Base-by-base conservation (phyloP, 2,888 invertebrate species). In the Metopia argyrocephala region DNA sequence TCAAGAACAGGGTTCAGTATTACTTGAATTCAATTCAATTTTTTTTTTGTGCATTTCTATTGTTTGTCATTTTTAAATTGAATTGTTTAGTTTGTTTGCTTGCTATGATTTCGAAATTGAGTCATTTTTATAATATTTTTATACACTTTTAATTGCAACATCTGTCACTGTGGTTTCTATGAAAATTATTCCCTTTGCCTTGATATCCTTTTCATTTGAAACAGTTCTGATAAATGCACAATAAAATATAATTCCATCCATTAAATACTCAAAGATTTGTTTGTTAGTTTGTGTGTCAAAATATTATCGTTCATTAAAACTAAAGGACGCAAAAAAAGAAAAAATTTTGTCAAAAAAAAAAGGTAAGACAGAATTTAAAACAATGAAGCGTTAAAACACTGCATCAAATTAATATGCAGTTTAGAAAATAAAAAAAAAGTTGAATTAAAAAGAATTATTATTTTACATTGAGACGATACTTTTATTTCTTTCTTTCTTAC, bases 81-180 rank as follows among this genome's bases (percentile, higher is more conserved):
- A 66, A 76, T 66, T 70, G 15, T 73, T 59, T 3, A 45, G n/a
- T 64, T 50, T n/a, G 18, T n/a, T 45, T n/a, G n/a, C n/a, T n/a
- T n/a, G n/a, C n/a, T n/a, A n/a, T n/a, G n/a, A n/a, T n/a, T n/a
- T n/a, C n/a, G 79, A 71, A 76, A 78, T 79, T 76, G 71, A 82
- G 71, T 78, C 59, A 78, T 79, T 83, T 87, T 87, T 87, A 87
- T n/a, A n/a, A n/a, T 86, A 86, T 69, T 78, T 88, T 88, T 86
- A 87, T 87, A 86, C 87, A 83, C 83, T 85, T 87, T 88, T 89
- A 89, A 89, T 88, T 88, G 88, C 87, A 88, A 87, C 88, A 88
- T 88, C 88, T 88, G 88, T 88, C 89, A 86, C 85, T 89, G 88
- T 86, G 88, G 86, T 83, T 83, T 82, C 78, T 61, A 73, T 74